These are phyloP conservation scores for Amphipyra tragopoginis DNA, from an alignment of 2,888 invertebrate genomes.

Conservation along the genomic window DNA sequence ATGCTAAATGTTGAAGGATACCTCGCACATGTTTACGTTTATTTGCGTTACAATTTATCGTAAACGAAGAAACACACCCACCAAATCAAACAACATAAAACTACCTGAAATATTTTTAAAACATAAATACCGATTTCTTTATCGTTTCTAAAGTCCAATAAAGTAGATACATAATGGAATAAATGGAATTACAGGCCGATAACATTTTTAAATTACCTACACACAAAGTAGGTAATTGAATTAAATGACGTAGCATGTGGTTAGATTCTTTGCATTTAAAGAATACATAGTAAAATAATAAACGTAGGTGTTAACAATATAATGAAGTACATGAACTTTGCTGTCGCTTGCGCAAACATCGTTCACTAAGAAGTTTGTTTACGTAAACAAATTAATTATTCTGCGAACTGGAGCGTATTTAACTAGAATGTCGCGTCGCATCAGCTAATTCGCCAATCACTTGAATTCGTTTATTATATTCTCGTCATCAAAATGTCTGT, in stretches of 20 bases:
- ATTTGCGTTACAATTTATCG: constrained; percentile 9
- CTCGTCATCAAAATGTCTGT: constrained; percentile 44
- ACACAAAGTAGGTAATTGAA: too few relatives aligned
- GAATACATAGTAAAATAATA: too few relatives aligned
- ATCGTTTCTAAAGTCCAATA: too few relatives aligned
- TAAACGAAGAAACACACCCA: background rate
- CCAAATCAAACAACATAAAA: too few relatives aligned
- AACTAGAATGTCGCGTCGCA: constrained; percentile 41
- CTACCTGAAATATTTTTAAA: too few relatives aligned
- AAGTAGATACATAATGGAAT: too few relatives aligned
- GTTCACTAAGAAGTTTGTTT: constrained; percentile 23
- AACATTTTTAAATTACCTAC: too few relatives aligned
- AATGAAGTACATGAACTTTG: constrained; percentile 3
- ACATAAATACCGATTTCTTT: too few relatives aligned
- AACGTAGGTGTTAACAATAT: too few relatives aligned
- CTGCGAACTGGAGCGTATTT: constrained; percentile 37
- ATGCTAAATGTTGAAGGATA: constrained; percentile 48
- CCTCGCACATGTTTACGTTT: constrained; percentile 15
- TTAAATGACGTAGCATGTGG: too few relatives aligned
- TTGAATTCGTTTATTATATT: constrained; percentile 32
- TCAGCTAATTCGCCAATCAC: constrained; percentile 24
- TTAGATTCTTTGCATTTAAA: too few relatives aligned
- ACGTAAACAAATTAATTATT: constrained; percentile 33
- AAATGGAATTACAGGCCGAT: too few relatives aligned
- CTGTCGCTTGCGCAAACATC: constrained; percentile 25